These are phyloP conservation scores for Coreius guichenoti DNA, from an alignment of 2,797 vertebrate genomes.

Conservation along the genomic window DNA sequence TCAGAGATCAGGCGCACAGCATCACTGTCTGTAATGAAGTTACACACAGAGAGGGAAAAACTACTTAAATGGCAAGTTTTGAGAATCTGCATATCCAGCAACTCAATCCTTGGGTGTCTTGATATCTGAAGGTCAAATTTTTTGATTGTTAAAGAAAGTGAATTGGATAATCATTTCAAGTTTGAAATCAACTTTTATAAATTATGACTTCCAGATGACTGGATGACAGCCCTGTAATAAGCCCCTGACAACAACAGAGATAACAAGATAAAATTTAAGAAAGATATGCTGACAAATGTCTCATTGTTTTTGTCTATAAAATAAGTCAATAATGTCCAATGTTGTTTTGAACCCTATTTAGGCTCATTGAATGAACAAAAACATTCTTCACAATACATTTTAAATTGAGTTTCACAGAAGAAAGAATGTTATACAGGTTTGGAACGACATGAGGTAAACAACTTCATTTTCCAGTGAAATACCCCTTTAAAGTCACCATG, in stretches of 20 bases:
- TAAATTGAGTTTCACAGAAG: background rate
- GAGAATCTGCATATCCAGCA: background rate
- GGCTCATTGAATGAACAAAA: background rate
- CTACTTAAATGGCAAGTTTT: background rate
- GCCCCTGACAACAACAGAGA: background rate
- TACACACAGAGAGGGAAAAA: background rate
- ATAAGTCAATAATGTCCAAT: background rate
- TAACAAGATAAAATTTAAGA: background rate
- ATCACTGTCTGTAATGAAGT: conserved; percentile 73
- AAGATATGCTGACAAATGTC: background rate
- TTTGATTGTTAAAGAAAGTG: background rate
- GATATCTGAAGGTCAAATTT: background rate
- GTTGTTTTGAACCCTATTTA: background rate
- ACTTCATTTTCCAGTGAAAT: background rate
- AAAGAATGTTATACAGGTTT: background rate
- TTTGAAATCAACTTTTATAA: conserved; percentile 12
- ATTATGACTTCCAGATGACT: background rate
- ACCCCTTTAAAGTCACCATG: background rate
- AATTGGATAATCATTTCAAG: conserved; percentile 17
- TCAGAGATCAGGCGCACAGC: conserved; percentile 81
- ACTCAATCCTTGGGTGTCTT: background rate
- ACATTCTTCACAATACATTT: background rate
- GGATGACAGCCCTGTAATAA: background rate
- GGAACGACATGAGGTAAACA: background rate
- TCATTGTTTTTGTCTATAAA: background rate